Percentiles rank a stretch among this genome's conserved stretches.
Conservation (phyloP, 2,888 invertebrate genomes). For the Cantharis rufa region DNA sequence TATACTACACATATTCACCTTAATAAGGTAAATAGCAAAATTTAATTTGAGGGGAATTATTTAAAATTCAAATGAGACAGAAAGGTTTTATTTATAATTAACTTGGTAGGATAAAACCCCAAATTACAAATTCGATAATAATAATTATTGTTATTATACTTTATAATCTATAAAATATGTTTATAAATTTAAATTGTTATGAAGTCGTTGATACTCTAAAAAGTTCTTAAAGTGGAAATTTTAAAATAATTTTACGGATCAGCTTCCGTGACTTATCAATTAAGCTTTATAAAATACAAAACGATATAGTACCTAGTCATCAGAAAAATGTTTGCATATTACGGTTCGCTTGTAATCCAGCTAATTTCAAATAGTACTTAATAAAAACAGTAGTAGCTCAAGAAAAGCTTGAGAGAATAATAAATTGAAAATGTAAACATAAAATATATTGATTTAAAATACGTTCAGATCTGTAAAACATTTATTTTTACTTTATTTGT, state of each 20-base stretch:
- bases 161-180: too few relatives aligned
- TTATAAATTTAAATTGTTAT: too few relatives aligned
- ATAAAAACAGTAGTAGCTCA: not conserved
- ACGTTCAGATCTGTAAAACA: not conserved
- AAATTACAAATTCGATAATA: too few relatives aligned
- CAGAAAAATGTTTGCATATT: not conserved
- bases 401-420: not conserved
- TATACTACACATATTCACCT: too few relatives aligned
- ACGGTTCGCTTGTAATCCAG: not conserved
- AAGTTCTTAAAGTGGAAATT: too few relatives aligned
- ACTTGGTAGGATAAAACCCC: too few relatives aligned
- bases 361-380: not conserved
- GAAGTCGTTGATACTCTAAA: too few relatives aligned
- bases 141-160: too few relatives aligned
- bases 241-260: not conserved
- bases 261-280: not conserved
- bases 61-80: not conserved
- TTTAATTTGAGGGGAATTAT: not conserved
- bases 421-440: not conserved
- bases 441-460: not conserved
- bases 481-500: not conserved
- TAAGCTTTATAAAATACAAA: not conserved
- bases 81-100: not conserved
- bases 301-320: not conserved
- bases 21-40: not conserved